Evolutionary conservation across 35 echinoderm and acorn worm species (phyloP).

Genomic region (Patiria miniata): DNA sequence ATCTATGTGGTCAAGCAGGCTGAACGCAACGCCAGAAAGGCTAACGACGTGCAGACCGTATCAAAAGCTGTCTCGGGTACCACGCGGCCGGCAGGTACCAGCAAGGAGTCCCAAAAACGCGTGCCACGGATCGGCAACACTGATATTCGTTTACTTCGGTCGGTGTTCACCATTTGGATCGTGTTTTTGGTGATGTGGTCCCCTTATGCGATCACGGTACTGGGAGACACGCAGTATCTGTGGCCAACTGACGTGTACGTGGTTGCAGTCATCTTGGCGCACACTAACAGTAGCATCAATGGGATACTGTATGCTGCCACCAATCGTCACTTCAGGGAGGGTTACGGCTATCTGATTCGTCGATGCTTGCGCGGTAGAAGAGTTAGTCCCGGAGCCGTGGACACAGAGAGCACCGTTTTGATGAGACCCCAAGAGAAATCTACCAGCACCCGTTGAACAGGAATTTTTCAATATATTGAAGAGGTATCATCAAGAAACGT

Average conservation of each 20-base stretch:
- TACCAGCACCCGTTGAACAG: too few species aligned
- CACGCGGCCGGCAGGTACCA: background rate
- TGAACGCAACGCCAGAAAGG: background rate
- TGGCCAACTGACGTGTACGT: slow-evolving; percentile 54
- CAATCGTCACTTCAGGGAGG: slow-evolving; percentile 69
- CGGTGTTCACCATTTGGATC: slow-evolving; percentile 57
- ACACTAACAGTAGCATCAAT: slow-evolving; percentile 76
- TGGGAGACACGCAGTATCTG: slow-evolving; percentile 35
- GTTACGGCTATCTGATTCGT: slow-evolving; percentile 34
- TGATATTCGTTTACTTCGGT: slow-evolving; percentile 59
- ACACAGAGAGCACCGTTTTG: background rate
- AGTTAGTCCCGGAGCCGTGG: background rate
- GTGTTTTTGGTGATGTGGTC: slow-evolving; percentile 83
- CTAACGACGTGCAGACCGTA: background rate
- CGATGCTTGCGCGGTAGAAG: background rate
- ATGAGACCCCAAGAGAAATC: too few species aligned
- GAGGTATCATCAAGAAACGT: too few species aligned
- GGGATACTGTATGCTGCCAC: slow-evolving; percentile 80
- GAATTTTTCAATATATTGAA: too few species aligned
- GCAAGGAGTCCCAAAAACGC: background rate
- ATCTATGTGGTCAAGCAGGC: slow-evolving; percentile 9
- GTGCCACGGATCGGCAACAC: slow-evolving; percentile 19
- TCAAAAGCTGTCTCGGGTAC: background rate
- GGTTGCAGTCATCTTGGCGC: slow-evolving; percentile 58
- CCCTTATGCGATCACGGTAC: slow-evolving; percentile 62